Percentiles rank a stretch among this genome's conserved stretches.
phyloP scores from a whole-genome alignment of 2,113 vertebrate species.

The Chlorodrepanis virens region DNA sequence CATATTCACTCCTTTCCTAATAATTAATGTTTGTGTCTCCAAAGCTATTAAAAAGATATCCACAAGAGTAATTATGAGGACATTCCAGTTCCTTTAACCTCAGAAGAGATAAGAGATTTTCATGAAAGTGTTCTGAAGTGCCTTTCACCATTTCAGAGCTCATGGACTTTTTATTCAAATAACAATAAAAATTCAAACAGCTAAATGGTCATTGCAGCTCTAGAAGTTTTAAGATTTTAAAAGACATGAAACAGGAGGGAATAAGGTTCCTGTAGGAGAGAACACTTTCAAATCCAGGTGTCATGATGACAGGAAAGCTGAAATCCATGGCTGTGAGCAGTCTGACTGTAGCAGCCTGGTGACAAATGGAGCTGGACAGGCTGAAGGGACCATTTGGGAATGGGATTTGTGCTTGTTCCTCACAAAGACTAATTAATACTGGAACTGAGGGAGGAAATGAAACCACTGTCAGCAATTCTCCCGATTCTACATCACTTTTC shows the following conservation, averaged over 20 bases:
- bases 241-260: neutral
- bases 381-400: neutral
- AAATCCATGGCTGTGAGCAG: neutral
- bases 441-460: neutral
- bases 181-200: neutral
- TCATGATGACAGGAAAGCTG: neutral
- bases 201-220: neutral
- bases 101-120: slow-evolving; percentile 35
- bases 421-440: neutral
- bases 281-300: neutral
- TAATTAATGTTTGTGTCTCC: neutral
- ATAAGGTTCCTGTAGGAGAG: neutral
- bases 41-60: slow-evolving; percentile 37
- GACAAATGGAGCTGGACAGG: neutral
- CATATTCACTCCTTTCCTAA: slow-evolving; percentile 20
- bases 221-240: neutral
- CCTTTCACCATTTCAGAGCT: slow-evolving; percentile 24
- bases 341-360: neutral
- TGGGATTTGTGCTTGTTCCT: neutral
- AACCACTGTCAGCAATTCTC: neutral
- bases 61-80: slow-evolving; percentile 42
- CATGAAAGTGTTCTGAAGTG: neutral
- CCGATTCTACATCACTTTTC: neutral
- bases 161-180: slow-evolving; percentile 31
- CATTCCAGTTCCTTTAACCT: neutral